Evolutionary conservation across 2,888 invertebrate species (phyloP), one percentile per base, ranked within the genome.

Genomic region (Drosophila ustulata): DNA sequence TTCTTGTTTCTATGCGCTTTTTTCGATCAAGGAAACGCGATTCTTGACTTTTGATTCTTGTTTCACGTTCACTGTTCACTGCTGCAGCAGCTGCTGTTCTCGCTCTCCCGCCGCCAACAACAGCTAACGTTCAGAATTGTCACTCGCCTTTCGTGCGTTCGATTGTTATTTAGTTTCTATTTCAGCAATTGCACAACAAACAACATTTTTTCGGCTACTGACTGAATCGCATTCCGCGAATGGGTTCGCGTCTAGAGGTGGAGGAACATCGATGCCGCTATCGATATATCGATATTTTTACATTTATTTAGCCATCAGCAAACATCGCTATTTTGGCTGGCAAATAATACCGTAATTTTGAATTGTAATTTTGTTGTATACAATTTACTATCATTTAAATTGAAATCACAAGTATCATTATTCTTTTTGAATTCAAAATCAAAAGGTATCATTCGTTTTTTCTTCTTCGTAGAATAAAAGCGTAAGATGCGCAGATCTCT

Each of bases 181-280:
- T 64, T 50, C 39, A 64, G 50, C 58, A 78, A 63, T 84, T 87
- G 82, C 88, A 84, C 85, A 87, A 78, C 72, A 67, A 77, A 66
- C 37, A 37, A 37, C 56, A 37, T 11, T 55, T 63, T 64, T 51
- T 65, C 53, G 55, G 62, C 64, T 52, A 67, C 59, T 69, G 18
- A 70, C 62, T 70, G 53, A 64, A n/a, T 45, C 63, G 78, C 65
- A 66, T 37, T 47, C 23, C 51, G 57, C 66, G 70, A 63, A 32
- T 50, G 18, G 28, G 13, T 57, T 67, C 71, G 67, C 67, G 67
- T 63, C 59, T 41, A 41, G 37, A 5, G n/a, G 7, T 18, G 39
- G 30, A 37, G 4, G 1, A 5, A 5, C n/a, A 37, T 37, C 37
- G 37, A 37, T n/a, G n/a, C n/a, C 4, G 11, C 37, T 37, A 37